These are phyloP conservation scores for Rhynchomys soricoides DNA, from an alignment of 2,113 vertebrate species.

Conservation along the genomic window DNA sequence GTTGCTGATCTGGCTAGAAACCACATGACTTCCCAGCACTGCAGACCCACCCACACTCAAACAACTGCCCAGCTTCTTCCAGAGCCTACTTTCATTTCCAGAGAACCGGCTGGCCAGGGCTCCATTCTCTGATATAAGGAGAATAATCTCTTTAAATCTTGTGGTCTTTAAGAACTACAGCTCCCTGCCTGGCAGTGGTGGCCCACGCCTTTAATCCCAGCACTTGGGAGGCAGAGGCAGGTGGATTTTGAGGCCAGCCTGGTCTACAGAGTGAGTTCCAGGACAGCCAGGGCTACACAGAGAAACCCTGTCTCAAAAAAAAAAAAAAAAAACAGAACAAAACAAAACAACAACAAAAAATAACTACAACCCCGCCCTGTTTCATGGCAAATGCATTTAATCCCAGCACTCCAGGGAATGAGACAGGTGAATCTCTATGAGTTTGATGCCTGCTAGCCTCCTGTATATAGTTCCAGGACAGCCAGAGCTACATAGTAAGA, in stretches of 20 bases:
- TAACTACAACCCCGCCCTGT: not conserved
- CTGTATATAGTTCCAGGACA: not conserved
- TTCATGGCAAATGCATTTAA: not conserved
- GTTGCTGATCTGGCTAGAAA: not conserved
- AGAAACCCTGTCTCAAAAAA: no score
- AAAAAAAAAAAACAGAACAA: no score
- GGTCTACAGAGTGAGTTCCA: no score
- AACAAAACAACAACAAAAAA: no score
- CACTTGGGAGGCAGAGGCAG: no score
- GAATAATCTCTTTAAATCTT: not conserved
- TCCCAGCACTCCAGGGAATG: not conserved
- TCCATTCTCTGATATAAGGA: not conserved
- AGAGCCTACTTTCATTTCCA: slow-evolving; percentile 53
- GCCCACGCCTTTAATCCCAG: no score
- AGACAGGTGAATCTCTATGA: not conserved
- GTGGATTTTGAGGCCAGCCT: no score
- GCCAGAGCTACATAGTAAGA: not conserved
- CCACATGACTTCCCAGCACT: slow-evolving; percentile 49
- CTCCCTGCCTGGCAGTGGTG: no score
- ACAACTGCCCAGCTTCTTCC: not conserved
- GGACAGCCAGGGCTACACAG: no score
- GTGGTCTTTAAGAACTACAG: not conserved
- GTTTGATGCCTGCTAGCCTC: not conserved
- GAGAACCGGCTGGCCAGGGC: not conserved
- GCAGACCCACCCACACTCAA: not conserved